These are phyloP conservation scores for Danaus chrysippus DNA, from an alignment of 2,888 invertebrate species.

Conservation along the genomic window DNA sequence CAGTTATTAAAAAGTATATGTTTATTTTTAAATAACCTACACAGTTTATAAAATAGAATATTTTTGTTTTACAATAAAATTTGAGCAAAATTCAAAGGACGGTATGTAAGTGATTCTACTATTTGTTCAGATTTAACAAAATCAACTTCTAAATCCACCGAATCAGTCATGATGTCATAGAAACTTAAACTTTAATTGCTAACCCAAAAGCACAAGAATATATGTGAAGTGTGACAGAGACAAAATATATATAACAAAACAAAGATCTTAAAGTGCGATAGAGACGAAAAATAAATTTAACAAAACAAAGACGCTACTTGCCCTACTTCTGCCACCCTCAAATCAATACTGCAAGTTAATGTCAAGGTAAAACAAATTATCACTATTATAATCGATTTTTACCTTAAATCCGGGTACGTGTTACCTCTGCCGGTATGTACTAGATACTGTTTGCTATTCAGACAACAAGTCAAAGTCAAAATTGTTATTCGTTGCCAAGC, in stretches of 20 bases:
- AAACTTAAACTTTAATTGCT: too few species aligned
- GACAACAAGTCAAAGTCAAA: slow-evolving; percentile 36
- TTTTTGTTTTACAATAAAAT: too few species aligned
- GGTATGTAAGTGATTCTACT: too few species aligned
- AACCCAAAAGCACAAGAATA: too few species aligned
- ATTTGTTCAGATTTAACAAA: too few species aligned
- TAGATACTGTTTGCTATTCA: slow-evolving; percentile 40
- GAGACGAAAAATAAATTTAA: slow-evolving; percentile 22
- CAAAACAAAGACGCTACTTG: slow-evolving; percentile 49
- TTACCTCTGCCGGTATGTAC: slow-evolving; percentile 32
- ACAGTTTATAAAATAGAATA: too few species aligned
- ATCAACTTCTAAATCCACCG: too few species aligned
- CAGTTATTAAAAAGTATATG: too few species aligned
- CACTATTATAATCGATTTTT: slow-evolving; percentile 14
- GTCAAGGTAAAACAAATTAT: slow-evolving; percentile 48
- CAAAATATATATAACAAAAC: slow-evolving; percentile 12
- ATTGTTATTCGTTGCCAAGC: slow-evolving; percentile 64
- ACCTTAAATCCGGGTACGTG: slow-evolving; percentile 42
- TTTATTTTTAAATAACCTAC: too few species aligned
- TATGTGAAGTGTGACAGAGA: slow-evolving; percentile 6
- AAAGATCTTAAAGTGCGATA: slow-evolving; percentile 11
- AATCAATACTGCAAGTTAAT: slow-evolving; percentile 58
- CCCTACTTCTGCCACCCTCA: slow-evolving; percentile 43
- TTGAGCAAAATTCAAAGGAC: too few species aligned
- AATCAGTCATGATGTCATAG: too few species aligned